Base-by-base conservation (phyloP, 2,113 vertebrate genomes). In the Pampusana beccarii region DNA sequence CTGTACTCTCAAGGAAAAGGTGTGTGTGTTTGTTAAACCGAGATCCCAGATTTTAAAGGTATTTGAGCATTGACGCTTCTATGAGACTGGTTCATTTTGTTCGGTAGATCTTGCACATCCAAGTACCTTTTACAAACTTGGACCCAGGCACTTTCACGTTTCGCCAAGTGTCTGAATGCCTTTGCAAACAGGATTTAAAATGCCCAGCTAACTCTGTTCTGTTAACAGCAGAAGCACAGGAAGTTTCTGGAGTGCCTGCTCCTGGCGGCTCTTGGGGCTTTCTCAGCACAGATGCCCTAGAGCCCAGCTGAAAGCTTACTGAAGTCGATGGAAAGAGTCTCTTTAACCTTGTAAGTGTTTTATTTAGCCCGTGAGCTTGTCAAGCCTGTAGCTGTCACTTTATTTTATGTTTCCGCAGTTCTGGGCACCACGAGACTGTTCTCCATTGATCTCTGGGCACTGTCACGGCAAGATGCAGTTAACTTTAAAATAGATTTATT, bases 311-410 rank as follows among this genome's bases (percentile, higher is more conserved):
- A 89, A 89, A 89, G 44, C 77, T 89, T 71, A 25, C 44, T 81
- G 53, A 81, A 81, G 70, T 91, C 2, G 0, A 85, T 87, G 53
- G 38, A 75, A 91, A 87, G 61, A 79, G 67, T 91, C 31, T 89
- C 57, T 91, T 95, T 95, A 97, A 95, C 94, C 89, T 91, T 95
- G 61, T 95, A 81, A 91, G 84, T 53, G 81, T 94, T 89, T 84
- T 91, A 44, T 95, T 97, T 96, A 94, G 91, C 80, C 73, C 46
- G 18, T 65, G 74, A 92, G 33, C 44, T 92, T 4, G 9, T 79
- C 57, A 81, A 53, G 33, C 50, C 65, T 44, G 65, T 64, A 84
- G 78, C 62, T 90, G 89, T 95, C 91, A n/a, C 26, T 94, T 94
- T 66, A 28, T 89, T 92, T 96, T 74, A 38, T 51, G 13, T 69